Percentiles rank a stretch among this genome's conserved stretches.
Conservation (phyloP, 1,140 invertebrate genomes). For the Tetragnatha versicolor region DNA sequence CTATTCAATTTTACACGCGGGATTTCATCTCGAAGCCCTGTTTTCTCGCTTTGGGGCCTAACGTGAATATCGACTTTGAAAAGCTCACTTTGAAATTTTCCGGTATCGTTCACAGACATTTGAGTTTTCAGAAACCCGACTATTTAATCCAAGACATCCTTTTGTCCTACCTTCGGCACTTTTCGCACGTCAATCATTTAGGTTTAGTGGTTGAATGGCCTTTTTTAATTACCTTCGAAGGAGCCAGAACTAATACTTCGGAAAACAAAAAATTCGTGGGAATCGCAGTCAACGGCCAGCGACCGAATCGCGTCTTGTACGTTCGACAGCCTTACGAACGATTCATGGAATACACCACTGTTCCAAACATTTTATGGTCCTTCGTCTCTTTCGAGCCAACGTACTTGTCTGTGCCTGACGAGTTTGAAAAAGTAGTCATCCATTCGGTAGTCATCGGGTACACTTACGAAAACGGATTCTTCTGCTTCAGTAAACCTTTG, state of each 20-base stretch:
- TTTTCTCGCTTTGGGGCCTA: neutral
- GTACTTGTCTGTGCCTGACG: neutral
- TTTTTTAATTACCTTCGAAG: neutral
- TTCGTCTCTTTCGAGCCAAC: neutral
- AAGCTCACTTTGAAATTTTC: neutral
- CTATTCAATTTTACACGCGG: neutral
- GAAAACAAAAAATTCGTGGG: neutral
- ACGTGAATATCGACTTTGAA: neutral
- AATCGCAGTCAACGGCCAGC: neutral
- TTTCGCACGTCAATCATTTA: neutral
- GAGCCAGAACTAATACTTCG: neutral
- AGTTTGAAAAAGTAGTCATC: neutral
- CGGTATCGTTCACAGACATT: neutral
- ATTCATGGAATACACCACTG: neutral
- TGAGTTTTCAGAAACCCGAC: neutral
- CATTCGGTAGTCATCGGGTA: neutral
- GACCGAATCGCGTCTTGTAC: neutral
- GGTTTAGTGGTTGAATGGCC: neutral
- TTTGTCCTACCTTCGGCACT: neutral
- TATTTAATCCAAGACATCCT: neutral
- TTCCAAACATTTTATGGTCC: neutral
- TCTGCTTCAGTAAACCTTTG: constrained; percentile 1
- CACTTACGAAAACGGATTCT: neutral
- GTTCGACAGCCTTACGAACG: neutral
- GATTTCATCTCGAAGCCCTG: neutral